Evolutionary conservation across 2,797 vertebrate species (phyloP).

Genomic region (Sebastes wilsoni): DNA sequence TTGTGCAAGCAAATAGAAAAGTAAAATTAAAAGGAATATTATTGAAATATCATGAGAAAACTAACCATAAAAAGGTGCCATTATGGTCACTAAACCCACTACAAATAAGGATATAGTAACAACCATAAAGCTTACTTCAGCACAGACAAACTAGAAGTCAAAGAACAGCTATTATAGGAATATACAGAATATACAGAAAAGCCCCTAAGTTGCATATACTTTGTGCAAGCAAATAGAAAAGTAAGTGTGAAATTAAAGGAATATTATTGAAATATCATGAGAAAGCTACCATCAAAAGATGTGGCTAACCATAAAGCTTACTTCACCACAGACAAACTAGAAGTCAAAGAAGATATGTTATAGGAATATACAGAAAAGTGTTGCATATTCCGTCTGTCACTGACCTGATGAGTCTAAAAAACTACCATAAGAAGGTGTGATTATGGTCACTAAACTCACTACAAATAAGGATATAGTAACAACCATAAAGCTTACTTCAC

Average conservation of each 20-base stretch:
- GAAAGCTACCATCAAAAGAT: not conserved
- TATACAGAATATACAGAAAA: not conserved
- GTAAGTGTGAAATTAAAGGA: too few relatives aligned
- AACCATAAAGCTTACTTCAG: not conserved
- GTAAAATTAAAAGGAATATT: not conserved
- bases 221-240: not conserved
- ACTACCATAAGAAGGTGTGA: not conserved
- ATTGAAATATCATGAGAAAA: not conserved
- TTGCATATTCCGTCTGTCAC: not conserved
- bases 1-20: not conserved
- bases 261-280: not conserved
- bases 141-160: not conserved
- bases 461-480: not conserved
- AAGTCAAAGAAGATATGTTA: not conserved
- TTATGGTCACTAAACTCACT: not conserved
- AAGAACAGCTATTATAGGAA: not conserved
- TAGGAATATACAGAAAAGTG: not conserved
- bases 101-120: not conserved
- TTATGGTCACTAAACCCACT: not conserved
- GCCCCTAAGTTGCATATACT: not conserved
- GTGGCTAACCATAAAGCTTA: not conserved
- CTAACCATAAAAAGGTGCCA: not conserved
- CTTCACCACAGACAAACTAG: not conserved
- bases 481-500: not conserved
- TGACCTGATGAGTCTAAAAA: too few relatives aligned